These are phyloP conservation scores for Gorsachius goisagi DNA, from an alignment of 2,113 vertebrate species.

Conservation along the genomic window DNA sequence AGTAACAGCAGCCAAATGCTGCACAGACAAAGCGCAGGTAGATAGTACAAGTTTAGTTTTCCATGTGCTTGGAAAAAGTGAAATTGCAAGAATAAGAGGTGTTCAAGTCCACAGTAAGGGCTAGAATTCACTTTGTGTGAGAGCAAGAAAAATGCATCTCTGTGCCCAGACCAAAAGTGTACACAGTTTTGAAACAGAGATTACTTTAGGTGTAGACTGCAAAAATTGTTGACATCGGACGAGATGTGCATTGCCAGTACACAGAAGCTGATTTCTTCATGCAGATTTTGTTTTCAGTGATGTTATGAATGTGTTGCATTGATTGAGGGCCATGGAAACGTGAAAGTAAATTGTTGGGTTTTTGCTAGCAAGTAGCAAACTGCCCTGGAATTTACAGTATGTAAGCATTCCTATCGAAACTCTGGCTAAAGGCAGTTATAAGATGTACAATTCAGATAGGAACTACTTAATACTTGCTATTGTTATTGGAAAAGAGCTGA, in stretches of 20 bases:
- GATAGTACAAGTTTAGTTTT: background rate
- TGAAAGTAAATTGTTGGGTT: background rate
- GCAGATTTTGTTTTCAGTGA: background rate
- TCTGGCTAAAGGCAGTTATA: background rate
- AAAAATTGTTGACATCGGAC: background rate
- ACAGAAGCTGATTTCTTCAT: background rate
- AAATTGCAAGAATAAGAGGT: background rate
- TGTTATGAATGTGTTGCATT: background rate
- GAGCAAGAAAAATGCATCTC: background rate
- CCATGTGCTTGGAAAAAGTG: background rate
- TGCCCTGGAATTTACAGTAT: slow-evolving; percentile 34
- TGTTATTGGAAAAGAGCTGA: slow-evolving; percentile 16
- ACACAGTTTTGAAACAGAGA: background rate
- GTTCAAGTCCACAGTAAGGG: background rate
- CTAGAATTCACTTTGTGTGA: background rate
- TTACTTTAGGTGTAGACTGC: background rate
- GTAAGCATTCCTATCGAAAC: slow-evolving; percentile 15
- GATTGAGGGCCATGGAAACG: background rate
- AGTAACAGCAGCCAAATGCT: background rate
- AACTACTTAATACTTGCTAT: background rate
- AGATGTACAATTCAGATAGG: background rate
- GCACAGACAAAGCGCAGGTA: background rate
- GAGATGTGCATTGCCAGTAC: background rate
- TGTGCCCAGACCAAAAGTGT: background rate
- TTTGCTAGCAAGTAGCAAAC: slow-evolving; percentile 11